phyloP scores from a whole-genome alignment of 2,888 invertebrate genomes.

The Drosophila demipolita region DNA sequence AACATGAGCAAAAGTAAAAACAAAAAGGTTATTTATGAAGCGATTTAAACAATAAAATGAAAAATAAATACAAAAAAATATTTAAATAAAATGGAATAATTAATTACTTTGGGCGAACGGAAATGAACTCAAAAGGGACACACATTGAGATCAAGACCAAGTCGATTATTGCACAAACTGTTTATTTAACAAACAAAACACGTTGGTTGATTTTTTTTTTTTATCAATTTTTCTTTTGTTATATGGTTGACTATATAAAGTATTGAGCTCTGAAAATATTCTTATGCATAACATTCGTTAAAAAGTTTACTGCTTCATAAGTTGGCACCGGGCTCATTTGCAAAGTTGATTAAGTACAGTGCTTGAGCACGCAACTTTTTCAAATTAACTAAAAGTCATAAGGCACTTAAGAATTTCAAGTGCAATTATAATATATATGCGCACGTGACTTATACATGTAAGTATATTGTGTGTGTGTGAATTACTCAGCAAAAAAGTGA shows the following conservation, averaged over 20 bases:
- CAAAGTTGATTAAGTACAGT: constrained; percentile 33
- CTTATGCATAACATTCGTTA: constrained; percentile 31
- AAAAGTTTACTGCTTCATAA: constrained; percentile 38
- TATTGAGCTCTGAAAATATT: constrained; percentile 25
- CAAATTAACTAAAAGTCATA: constrained; percentile 4
- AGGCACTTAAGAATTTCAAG: constrained; percentile 20
- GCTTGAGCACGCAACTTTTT: constrained; percentile 48
- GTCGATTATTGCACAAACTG: constrained; percentile 32
- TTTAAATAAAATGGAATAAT: constrained; percentile 51
- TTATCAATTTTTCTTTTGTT: no score
- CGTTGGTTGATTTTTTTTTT: neutral
- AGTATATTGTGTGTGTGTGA: constrained; percentile 27
- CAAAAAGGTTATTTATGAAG: constrained; percentile 69
- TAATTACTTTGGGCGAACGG: constrained; percentile 40
- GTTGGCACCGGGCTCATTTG: constrained; percentile 35
- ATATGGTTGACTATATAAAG: constrained; percentile 21
- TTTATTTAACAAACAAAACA: constrained; percentile 34
- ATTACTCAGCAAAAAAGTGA: constrained; percentile 48
- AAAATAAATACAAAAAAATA: constrained; percentile 66
- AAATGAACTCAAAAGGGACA: constrained; percentile 46
- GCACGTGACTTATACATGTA: constrained; percentile 37
- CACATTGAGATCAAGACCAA: constrained; percentile 40
- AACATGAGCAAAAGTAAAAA: constrained; percentile 52
- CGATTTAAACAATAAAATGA: constrained; percentile 78
- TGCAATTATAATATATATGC: constrained; percentile 38